phyloP scores from a whole-genome alignment of 2,797 vertebrate species.

The Cacajao melanocephalus region DNA sequence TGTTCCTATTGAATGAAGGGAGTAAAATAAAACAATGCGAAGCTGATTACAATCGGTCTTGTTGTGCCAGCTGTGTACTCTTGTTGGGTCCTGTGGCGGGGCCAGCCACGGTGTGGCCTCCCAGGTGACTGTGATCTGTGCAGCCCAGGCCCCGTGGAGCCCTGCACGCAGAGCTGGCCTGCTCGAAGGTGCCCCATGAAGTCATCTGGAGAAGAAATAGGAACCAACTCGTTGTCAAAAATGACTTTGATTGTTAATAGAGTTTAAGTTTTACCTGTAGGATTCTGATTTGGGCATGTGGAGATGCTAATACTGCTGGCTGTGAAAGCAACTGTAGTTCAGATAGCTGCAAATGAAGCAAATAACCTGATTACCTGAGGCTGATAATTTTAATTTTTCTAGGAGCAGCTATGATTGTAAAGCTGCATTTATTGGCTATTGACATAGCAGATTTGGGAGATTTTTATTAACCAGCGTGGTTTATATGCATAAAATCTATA shows the following conservation, averaged over 20 bases:
- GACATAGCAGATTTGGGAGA: neutral
- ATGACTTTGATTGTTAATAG: neutral
- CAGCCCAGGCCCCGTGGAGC: neutral
- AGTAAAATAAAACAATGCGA: constrained; percentile 30
- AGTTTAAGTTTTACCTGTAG: constrained; percentile 11
- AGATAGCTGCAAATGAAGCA: constrained; percentile 8
- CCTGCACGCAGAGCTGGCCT: neutral
- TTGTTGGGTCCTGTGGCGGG: neutral
- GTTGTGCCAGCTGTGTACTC: neutral
- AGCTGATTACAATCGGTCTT: neutral
- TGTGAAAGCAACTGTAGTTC: constrained; percentile 7
- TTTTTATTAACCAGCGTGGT: neutral
- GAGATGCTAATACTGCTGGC: neutral
- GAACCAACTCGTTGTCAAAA: neutral
- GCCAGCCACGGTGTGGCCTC: no score
- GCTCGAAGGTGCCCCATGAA: neutral
- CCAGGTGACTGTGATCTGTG: neutral
- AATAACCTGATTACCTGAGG: neutral
- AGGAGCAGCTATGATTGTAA: neutral
- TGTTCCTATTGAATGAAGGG: constrained; percentile 3
- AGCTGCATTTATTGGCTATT: neutral
- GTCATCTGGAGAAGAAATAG: neutral
- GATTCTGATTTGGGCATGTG: neutral
- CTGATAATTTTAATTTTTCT: neutral
- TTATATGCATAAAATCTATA: neutral